Evolutionary conservation across 2,113 vertebrate species (phyloP).

Genomic region (Isichthys henryi): DNA sequence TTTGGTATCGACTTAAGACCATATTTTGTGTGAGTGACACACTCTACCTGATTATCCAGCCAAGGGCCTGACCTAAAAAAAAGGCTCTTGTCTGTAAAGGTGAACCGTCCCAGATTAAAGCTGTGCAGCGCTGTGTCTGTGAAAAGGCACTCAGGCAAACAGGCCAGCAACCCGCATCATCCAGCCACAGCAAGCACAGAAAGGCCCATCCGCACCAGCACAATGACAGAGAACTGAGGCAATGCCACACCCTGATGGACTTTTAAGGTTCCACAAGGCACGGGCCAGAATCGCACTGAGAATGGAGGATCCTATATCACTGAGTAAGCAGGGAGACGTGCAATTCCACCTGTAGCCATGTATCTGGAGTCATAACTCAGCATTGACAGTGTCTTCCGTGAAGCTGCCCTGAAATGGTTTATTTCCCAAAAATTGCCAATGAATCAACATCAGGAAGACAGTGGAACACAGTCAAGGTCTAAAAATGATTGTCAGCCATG

Average conservation of each 20-base stretch:
- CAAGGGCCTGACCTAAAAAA: constrained; percentile 1
- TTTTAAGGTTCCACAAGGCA: not conserved
- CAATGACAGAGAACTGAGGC: not conserved
- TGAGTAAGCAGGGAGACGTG: not conserved
- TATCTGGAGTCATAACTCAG: not conserved
- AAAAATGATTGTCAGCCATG: not conserved
- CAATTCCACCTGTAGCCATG: not conserved
- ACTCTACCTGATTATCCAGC: not conserved
- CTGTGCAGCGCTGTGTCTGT: not conserved
- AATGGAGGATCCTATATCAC: not conserved
- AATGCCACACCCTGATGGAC: not conserved
- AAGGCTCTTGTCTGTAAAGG: not conserved
- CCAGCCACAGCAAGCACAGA: not conserved
- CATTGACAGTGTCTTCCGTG: not conserved
- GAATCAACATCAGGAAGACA: not conserved
- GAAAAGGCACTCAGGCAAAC: not conserved
- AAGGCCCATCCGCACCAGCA: not conserved
- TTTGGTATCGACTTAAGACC: not conserved
- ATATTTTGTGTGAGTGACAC: not conserved
- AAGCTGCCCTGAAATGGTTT: not conserved
- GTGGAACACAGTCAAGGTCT: not conserved
- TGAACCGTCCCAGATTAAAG: not conserved
- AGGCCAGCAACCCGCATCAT: not conserved
- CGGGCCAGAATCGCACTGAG: not conserved
- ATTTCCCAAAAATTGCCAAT: not conserved